These are phyloP conservation scores for Synanthedon formicaeformis DNA, from an alignment of 2,888 invertebrate genomes.

Conservation along the genomic window DNA sequence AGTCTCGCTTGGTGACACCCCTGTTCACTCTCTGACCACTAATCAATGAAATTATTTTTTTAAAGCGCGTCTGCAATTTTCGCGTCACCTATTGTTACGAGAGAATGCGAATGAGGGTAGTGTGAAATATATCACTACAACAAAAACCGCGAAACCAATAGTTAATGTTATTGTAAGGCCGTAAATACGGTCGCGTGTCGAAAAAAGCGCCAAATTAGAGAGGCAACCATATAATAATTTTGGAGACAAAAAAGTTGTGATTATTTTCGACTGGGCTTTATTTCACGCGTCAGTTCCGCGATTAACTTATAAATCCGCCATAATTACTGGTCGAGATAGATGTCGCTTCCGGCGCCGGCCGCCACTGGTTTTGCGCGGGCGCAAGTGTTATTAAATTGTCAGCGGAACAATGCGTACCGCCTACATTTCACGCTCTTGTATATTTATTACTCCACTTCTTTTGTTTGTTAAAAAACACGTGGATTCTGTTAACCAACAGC, in stretches of 20 bases:
- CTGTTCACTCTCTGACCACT: conserved; percentile 34
- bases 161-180: conserved; percentile 29
- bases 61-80: not conserved
- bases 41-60: conserved; percentile 22
- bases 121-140: conserved; percentile 52
- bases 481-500: too few species aligned
- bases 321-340: conserved; percentile 40
- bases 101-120: not conserved
- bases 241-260: conserved; percentile 32
- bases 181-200: conserved; percentile 25
- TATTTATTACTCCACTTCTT: not conserved
- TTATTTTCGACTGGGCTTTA: conserved; percentile 36
- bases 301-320: conserved; percentile 40
- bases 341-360: conserved; percentile 41
- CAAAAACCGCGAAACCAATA: conserved; percentile 37
- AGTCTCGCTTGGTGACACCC: conserved; percentile 39
- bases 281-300: conserved; percentile 29
- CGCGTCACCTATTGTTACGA: not conserved
- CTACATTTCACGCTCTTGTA: conserved; percentile 16
- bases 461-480: not conserved
- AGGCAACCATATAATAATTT: conserved; percentile 38
- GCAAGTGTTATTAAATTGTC: conserved; percentile 17
- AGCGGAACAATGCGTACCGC: conserved; percentile 25
- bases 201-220: conserved; percentile 23
- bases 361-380: conserved; percentile 32